A percentile compares a stretch with the other conserved stretches of the same genome.
Evolutionary conservation across 2,113 vertebrate species (phyloP).

Genomic region (Acrocephalus arundinaceus): DNA sequence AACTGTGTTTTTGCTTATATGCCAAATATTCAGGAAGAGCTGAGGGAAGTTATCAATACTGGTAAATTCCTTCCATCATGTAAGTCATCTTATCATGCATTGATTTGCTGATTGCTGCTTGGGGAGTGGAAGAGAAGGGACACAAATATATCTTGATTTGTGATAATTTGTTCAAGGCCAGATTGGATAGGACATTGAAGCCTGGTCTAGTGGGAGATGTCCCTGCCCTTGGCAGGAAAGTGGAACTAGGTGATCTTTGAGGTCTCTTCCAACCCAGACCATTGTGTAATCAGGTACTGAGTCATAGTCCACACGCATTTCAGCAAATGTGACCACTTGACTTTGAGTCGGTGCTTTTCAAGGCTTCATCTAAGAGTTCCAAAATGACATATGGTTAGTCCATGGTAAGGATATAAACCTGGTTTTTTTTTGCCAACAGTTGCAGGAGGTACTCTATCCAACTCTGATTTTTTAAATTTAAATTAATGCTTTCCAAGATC

Average conservation of each 20-base stretch:
- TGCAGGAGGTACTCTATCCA: not conserved
- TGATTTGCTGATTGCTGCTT: not conserved
- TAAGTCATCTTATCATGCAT: not conserved
- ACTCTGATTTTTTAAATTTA: not conserved
- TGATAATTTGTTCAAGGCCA: not conserved
- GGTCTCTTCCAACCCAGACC: not conserved
- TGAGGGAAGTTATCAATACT: not conserved
- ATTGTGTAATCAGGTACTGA: not conserved
- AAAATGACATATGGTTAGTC: not conserved
- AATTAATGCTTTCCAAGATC: not conserved
- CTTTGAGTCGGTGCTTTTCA: not conserved
- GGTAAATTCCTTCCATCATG: not conserved
- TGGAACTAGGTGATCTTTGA: not conserved
- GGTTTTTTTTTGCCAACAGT: not conserved
- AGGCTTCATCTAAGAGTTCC: not conserved
- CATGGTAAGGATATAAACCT: not conserved
- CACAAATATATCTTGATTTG: not conserved
- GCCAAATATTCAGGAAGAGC: not conserved
- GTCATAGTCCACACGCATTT: not conserved
- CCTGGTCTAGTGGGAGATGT: not conserved
- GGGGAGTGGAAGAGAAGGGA: not conserved
- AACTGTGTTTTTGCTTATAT: not conserved
- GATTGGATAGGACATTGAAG: too few relatives aligned
- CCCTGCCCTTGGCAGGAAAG: not conserved
- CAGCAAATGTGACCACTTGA: not conserved